Conservation (phyloP, 2,113 vertebrate genomes). For the Halichoeres trimaculatus region DNA sequence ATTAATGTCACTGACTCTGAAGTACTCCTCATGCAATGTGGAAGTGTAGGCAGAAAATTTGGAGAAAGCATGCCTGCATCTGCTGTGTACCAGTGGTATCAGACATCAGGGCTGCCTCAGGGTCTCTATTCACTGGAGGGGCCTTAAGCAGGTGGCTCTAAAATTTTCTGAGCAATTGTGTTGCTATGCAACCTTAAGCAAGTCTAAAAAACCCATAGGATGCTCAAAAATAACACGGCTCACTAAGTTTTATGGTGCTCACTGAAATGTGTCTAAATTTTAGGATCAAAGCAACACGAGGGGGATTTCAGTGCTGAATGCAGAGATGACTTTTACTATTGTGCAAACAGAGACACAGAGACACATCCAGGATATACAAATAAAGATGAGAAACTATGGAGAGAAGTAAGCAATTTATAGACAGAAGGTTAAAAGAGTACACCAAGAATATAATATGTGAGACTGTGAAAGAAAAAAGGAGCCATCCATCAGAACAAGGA, state of each 20-base stretch:
- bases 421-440: neutral
- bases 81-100: constrained; percentile 14
- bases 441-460: neutral
- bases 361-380: neutral
- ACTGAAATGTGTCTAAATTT: constrained; percentile 6
- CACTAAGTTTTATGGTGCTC: constrained; percentile 10
- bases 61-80: constrained; percentile 2
- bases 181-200: constrained; percentile 57
- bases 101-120: constrained; percentile 32
- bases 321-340: neutral
- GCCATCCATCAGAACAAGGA: too few relatives aligned
- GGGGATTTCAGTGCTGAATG: neutral
- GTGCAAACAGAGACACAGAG: neutral
- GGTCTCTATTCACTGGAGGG: constrained; percentile 17
- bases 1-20: neutral
- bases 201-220: neutral
- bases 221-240: constrained; percentile 32
- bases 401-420: neutral
- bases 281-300: constrained; percentile 6
- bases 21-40: neutral
- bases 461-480: neutral
- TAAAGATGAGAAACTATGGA: neutral
- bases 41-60: neutral
- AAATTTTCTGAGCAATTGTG: constrained; percentile 38
- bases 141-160: constrained; percentile 9